Base-by-base conservation (phyloP, 2,797 vertebrate species). In the Danio jaintianensis region DNA sequence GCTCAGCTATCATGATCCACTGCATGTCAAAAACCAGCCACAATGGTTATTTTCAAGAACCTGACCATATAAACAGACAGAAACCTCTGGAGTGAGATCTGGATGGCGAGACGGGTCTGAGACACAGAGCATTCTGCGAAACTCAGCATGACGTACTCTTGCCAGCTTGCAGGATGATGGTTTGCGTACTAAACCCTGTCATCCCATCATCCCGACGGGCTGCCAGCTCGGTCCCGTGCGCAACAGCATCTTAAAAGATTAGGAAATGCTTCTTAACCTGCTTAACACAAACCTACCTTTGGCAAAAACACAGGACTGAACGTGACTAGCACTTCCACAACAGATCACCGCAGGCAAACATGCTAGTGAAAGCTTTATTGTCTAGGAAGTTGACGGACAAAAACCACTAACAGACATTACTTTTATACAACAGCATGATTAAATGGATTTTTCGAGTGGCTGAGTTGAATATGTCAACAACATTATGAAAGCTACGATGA, bases 161-260 rank as follows among this genome's bases (percentile, higher is more conserved):
- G 55, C 43, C 79, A 73, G 68, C 74, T 76, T 68, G 78, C 42
- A 38, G 64, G 74, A 50, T 69, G 47, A 40, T 61, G 52, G 47
- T 82, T 79, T 53, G 48, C 56, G 8, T 80, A 72, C 58, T 38
- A 70, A 80, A 82, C 76, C 4, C 78, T 16, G 40, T 81, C 86
- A 88, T 89, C 86, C 86, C 86, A 85, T 87, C 86, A 85, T 84
- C 73, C 79, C 76, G 80, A 78, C 87, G 79, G 82, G 86, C 86
- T 88, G 89, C 89, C 87, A 78, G 36, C 61, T 20, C 36, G 86
- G 84, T 90, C 91, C 90, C 85, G 85, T 91, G 90, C 71, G 7
- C 62, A 73, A 81, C 87, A 29, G 16, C 82, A 77, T 87, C 89
- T 92, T 91, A 92, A 91, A 87, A 87, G 91, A 91, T 92, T 87